Percentiles rank a stretch among this genome's conserved stretches.
Evolutionary conservation across 37 sponge, comb jelly and placozoan species (phyloP).

Genomic region (Oopsacas minuta): DNA sequence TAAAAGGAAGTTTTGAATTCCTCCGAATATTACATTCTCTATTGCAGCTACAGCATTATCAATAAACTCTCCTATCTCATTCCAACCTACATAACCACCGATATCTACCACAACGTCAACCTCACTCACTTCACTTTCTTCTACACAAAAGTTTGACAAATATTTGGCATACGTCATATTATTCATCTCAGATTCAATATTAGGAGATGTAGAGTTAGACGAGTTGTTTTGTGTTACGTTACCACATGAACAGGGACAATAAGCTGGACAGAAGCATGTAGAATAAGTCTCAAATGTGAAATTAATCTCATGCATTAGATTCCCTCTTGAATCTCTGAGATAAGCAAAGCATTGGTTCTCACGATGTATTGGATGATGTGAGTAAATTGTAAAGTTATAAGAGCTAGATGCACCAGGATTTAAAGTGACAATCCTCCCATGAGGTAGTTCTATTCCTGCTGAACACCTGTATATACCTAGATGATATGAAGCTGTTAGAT

Average conservation of each 20-base stretch:
- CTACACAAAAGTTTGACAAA: not conserved
- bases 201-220: not conserved
- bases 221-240: not conserved
- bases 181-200: not conserved
- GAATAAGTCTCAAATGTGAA: not conserved
- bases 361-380: not conserved
- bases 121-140: not conserved
- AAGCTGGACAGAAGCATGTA: slow-evolving; percentile 1
- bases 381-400: not conserved
- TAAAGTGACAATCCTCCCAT: not conserved
- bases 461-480: slow-evolving; percentile 12
- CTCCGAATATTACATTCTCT: not conserved
- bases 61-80: not conserved
- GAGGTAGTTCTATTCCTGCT: not conserved
- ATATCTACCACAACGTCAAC: not conserved
- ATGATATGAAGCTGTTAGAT: not conserved
- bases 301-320: not conserved
- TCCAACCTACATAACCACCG: not conserved
- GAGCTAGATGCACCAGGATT: not conserved
- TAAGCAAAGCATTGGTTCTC: slow-evolving; percentile 12
- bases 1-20: not conserved
- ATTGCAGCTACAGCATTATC: not conserved
- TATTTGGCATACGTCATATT: not conserved
- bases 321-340: not conserved
- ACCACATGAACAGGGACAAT: slow-evolving; percentile 6